Percentiles rank a stretch among this genome's conserved stretches.
Evolutionary conservation across 1,140 invertebrate genomes (phyloP).

Genomic region (Plodia interpunctella): DNA sequence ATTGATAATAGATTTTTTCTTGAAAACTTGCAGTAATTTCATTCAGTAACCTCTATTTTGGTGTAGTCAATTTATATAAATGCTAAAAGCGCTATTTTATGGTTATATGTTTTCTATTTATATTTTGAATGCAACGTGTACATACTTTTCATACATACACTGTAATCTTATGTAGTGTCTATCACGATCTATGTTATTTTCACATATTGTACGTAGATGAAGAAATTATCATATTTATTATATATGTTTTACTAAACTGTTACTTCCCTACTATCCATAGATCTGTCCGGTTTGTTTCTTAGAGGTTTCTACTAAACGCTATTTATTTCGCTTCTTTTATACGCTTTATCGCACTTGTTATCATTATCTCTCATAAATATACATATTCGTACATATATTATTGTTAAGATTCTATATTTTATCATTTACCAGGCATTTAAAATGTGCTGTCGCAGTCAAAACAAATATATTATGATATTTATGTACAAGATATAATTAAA

Average conservation of each 20-base stretch:
- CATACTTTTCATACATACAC: too few relatives aligned
- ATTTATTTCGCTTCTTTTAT: constrained; percentile 30
- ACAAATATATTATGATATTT: background rate
- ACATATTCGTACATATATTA: constrained; percentile 19
- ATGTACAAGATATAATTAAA: background rate
- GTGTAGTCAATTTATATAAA: too few relatives aligned
- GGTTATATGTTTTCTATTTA: too few relatives aligned
- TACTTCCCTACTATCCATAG: constrained; percentile 12
- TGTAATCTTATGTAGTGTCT: too few relatives aligned
- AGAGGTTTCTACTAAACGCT: constrained; percentile 16
- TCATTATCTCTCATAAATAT: constrained; percentile 13
- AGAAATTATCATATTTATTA: constrained; percentile 6
- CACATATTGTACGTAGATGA: background rate
- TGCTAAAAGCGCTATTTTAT: constrained; percentile 6
- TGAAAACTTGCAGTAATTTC: too few relatives aligned
- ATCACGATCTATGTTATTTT: too few relatives aligned
- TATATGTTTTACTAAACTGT: constrained; percentile 10
- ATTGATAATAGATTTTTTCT: too few relatives aligned
- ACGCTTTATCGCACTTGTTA: constrained; percentile 39
- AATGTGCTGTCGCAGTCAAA: constrained; percentile 27
- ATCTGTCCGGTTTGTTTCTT: constrained; percentile 14
- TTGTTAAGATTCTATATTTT: constrained; percentile 14
- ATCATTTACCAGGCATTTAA: constrained; percentile 12
- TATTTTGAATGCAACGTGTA: too few relatives aligned
- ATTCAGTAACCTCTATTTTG: too few relatives aligned